Evolutionary conservation across 2,888 invertebrate species (phyloP), one percentile per base, ranked within the genome.

Genomic region (Pterostichus niger): DNA sequence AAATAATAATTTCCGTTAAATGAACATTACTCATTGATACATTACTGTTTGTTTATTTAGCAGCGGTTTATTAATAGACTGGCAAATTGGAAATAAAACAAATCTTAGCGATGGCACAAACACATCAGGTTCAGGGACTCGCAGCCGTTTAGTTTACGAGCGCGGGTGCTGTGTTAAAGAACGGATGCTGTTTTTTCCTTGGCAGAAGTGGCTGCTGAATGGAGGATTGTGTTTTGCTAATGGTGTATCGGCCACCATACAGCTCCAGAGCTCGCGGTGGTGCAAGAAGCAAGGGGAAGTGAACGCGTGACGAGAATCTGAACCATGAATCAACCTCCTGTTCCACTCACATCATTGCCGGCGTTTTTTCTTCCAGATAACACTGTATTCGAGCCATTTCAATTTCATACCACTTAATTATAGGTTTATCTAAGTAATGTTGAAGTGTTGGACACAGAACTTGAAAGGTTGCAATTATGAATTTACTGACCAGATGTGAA

Each of bases 151-250:
- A 46, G 49, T 49, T 73, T 46, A 64, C 64, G 64, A 64, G 64
- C 31, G 54, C 77, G 77, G 77, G 54, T 77, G 71, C 44, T 3
- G 54, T 77, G 71, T 35, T 40, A 40, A 71, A 15, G 40, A 77
- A 24, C 54, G 49, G 40, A 54, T 54, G 59, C 77, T 15, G 77
- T 59, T 77, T 77, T 77, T 77, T 77, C 54, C 9, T n/a, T 7
- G n/a, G 71, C 11, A 13, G 33, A 13, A 68, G 68, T 68, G 68
- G 11, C 31, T 71, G 40, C 54, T 77, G 33, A 77, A 77, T 77
- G 77, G 77, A 17, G 77, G 33, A 24, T 56, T 77, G 77, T 77
- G 56, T 56, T 77, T 71, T 56, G 77, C 54, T 77, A 77, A 77
- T 77, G 77, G 77, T 24, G 31, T 68, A 68, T 68, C 13, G 68